Conservation (phyloP, 2,888 invertebrate genomes). For the Meandrusa payeni region DNA sequence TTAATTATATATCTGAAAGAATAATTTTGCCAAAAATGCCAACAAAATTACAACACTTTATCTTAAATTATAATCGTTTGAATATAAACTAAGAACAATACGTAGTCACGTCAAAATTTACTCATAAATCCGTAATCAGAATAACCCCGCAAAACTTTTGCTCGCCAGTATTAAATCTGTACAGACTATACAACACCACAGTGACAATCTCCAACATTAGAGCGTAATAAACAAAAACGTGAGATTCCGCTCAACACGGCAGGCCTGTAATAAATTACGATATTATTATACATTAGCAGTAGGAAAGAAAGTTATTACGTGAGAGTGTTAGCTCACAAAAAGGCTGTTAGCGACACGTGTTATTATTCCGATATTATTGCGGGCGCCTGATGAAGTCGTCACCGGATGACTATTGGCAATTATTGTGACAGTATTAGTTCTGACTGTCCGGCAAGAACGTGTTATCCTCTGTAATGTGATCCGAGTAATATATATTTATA, state of each 20-base stretch:
- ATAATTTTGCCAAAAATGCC: too few relatives aligned
- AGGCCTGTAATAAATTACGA: constrained; percentile 41
- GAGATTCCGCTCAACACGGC: constrained; percentile 36
- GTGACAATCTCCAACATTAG: constrained; percentile 27
- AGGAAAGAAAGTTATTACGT: constrained; percentile 44
- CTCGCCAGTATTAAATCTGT: constrained; percentile 20
- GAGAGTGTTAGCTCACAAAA: constrained; percentile 37
- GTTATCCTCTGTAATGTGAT: constrained; percentile 8
- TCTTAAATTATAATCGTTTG: too few relatives aligned
- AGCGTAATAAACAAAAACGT: constrained; percentile 42
- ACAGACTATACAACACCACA: constrained; percentile 19
- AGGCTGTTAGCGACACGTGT: constrained; percentile 44
- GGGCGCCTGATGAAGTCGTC: constrained; percentile 49
- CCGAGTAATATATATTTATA: neutral
- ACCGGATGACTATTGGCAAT: constrained; percentile 35
- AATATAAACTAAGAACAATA: too few relatives aligned
- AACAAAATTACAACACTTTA: too few relatives aligned
- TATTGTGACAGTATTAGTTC: constrained; percentile 33
- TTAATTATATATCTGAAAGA: too few relatives aligned
- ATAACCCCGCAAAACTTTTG: constrained; percentile 16
- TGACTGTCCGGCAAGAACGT: constrained; percentile 25
- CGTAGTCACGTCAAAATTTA: neutral
- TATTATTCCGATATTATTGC: constrained; percentile 48
- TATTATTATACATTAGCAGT: constrained; percentile 32
- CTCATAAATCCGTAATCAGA: too few relatives aligned